phyloP scores from a whole-genome alignment of 2,888 invertebrate species.

The Epirrhoe tristata region DNA sequence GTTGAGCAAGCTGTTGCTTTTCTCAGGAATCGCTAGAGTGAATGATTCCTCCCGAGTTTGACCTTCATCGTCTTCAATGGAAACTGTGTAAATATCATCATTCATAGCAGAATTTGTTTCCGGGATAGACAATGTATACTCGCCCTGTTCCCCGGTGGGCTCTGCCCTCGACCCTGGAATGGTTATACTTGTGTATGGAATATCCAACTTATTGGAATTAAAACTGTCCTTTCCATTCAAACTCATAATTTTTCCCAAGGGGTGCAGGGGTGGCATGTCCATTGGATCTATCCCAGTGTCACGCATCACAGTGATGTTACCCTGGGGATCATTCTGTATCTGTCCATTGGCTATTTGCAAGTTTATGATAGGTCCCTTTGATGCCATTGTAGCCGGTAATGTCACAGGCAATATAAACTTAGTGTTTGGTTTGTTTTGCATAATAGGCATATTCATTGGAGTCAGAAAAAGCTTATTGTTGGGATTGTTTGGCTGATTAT shows the following conservation, averaged over 20 bases:
- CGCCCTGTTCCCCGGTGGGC: conserved; percentile 80
- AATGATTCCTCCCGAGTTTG: conserved; percentile 73
- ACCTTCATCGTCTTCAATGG: conserved; percentile 80
- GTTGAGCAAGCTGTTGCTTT: conserved; percentile 76
- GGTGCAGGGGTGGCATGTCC: conserved; percentile 78
- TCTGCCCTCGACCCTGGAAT: conserved; percentile 80
- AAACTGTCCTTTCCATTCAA: conserved; percentile 70
- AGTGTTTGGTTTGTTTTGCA: conserved; percentile 82
- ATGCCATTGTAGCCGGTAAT: conserved; percentile 83
- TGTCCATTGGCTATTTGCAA: conserved; percentile 89
- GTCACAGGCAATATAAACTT: conserved; percentile 83
- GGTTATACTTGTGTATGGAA: conserved; percentile 69
- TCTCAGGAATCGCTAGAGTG: conserved; percentile 79
- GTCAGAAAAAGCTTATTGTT: conserved; percentile 85
- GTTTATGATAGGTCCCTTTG: conserved; percentile 87
- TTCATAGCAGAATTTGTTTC: conserved; percentile 82
- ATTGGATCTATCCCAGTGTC: conserved; percentile 69
- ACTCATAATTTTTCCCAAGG: conserved; percentile 65
- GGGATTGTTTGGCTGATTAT: conserved; percentile 72
- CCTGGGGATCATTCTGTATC: conserved; percentile 86
- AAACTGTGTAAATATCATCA: conserved; percentile 83
- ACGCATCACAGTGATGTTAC: conserved; percentile 86
- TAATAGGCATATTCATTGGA: conserved; percentile 85
- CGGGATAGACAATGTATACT: conserved; percentile 81
- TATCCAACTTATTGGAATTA: conserved; percentile 68